Conservation (phyloP, 2,797 vertebrate species). For the Euphonia xanthogaster region DNA sequence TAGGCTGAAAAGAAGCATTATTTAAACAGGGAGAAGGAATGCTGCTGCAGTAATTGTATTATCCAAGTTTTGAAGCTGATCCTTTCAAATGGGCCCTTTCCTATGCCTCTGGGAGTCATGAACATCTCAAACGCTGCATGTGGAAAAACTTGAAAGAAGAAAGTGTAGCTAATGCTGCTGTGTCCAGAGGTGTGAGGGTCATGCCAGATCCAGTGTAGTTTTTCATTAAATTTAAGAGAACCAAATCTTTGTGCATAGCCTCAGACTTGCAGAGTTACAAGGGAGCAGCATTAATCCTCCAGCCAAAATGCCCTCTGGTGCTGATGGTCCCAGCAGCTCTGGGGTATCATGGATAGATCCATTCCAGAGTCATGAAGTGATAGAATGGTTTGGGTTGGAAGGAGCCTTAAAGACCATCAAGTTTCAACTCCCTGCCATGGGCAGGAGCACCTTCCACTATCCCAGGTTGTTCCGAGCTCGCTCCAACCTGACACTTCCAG, state of each 20-base stretch:
- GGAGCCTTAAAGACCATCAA: not conserved
- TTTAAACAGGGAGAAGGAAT: not conserved
- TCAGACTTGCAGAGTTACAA: not conserved
- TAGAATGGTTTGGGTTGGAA: not conserved
- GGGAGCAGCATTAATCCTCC: not conserved
- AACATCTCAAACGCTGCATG: not conserved
- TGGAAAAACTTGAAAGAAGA: not conserved
- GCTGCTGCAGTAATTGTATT: not conserved
- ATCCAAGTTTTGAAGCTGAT: not conserved
- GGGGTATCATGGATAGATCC: not conserved
- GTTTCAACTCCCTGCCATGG: not conserved
- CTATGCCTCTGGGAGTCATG: not conserved
- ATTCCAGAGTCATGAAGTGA: not conserved
- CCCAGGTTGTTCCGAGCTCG: fast-evolving
- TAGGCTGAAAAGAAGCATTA: not conserved
- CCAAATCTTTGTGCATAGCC: not conserved
- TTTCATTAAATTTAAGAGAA: not conserved
- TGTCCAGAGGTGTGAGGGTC: not conserved
- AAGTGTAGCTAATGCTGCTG: not conserved
- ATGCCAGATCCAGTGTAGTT: not conserved
- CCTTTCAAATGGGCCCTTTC: not conserved
- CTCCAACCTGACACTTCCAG: not conserved
- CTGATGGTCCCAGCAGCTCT: not conserved
- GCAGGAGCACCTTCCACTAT: not conserved
- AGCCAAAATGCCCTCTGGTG: not conserved